Evolutionary conservation across 2,888 invertebrate genomes (phyloP).

Genomic region (Temnothorax rugatulus): DNA sequence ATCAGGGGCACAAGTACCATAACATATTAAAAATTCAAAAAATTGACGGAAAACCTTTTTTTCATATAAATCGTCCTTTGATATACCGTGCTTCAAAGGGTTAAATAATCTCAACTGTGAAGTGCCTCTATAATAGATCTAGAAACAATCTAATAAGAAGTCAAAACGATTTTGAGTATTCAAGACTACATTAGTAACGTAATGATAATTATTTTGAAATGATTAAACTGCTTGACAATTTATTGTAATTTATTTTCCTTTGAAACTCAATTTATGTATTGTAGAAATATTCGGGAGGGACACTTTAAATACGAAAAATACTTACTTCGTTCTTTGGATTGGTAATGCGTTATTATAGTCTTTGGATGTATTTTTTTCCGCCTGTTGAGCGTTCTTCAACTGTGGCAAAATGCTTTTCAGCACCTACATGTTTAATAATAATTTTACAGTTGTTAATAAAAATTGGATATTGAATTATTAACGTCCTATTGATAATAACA

Average conservation of each 20-base stretch:
- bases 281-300: neutral
- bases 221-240: too few relatives aligned
- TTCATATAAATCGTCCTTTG: too few relatives aligned
- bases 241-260: neutral
- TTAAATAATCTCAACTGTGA: too few relatives aligned
- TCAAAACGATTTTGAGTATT: neutral
- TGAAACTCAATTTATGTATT: neutral
- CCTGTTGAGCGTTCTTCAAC: constrained; percentile 82
- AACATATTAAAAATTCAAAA: too few relatives aligned
- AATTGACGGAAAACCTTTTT: too few relatives aligned
- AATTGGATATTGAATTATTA: constrained; percentile 2
- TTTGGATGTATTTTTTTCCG: constrained; percentile 79
- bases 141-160: too few relatives aligned
- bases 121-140: too few relatives aligned
- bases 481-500: neutral
- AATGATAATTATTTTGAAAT: too few relatives aligned
- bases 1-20: too few relatives aligned
- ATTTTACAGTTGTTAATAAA: constrained; percentile 17
- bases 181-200: neutral
- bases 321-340: constrained; percentile 61
- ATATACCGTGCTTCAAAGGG: too few relatives aligned
- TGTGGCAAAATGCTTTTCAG: constrained; percentile 85
- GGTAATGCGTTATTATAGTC: constrained; percentile 55
- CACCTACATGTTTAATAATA: constrained; percentile 73
- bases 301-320: neutral